phyloP scores from a whole-genome alignment of 1,140 invertebrate species.

The Lamellibrachia luymesi region DNA sequence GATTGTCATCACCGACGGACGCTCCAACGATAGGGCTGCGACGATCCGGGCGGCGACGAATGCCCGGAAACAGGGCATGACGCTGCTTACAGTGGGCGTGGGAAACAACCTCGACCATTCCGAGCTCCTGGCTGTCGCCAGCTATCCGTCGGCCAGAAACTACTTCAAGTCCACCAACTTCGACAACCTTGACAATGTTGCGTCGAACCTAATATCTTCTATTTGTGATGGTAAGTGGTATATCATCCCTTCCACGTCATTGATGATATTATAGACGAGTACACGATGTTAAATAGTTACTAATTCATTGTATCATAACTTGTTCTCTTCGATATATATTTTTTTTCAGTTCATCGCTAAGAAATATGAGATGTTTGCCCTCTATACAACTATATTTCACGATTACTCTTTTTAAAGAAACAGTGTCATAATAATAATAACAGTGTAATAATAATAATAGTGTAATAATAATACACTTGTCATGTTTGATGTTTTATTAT shows the following conservation, averaged over 20 bases:
- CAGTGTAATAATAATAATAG: background rate
- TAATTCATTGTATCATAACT: background rate
- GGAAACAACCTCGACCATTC: constrained; percentile 5
- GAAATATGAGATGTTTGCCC: too few relatives aligned
- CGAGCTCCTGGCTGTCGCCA: constrained; percentile 21
- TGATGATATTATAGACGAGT: background rate
- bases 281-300: background rate
- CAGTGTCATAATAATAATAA: background rate
- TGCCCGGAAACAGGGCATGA: constrained; percentile 15
- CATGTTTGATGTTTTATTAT: too few relatives aligned
- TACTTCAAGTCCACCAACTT: constrained; percentile 21
- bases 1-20: constrained; percentile 46
- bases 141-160: constrained; percentile 15
- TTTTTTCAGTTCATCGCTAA: too few relatives aligned
- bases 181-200: constrained; percentile 5
- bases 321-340: background rate
- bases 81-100: constrained; percentile 24
- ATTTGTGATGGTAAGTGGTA: constrained; percentile 21
- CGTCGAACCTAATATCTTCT: constrained; percentile 6
- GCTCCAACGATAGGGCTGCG: constrained; percentile 18
- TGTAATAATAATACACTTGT: background rate
- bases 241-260: background rate
- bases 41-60: constrained; percentile 25
- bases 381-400: background rate
- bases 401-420: background rate